phyloP scores from a whole-genome alignment of 2,113 vertebrate genomes.

The Campylomormyrus tamandua region DNA sequence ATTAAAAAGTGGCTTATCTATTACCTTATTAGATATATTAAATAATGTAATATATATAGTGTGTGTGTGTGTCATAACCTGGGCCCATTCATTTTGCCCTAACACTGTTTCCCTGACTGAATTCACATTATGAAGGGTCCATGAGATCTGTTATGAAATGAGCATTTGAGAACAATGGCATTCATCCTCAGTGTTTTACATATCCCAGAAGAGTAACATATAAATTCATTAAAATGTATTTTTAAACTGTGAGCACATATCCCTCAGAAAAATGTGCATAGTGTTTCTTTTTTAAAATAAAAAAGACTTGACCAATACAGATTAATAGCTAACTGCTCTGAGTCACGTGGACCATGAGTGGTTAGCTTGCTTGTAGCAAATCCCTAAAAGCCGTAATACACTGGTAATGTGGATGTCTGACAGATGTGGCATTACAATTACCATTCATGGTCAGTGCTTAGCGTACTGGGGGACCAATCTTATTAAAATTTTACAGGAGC shows the following conservation, averaged over 20 bases:
- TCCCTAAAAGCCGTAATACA: neutral
- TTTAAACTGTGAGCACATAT: neutral
- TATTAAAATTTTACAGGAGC: constrained; percentile 7
- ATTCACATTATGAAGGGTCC: neutral
- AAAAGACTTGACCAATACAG: neutral
- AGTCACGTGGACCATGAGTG: neutral
- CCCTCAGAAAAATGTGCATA: neutral
- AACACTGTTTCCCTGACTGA: neutral
- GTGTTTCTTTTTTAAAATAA: neutral
- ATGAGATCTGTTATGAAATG: neutral
- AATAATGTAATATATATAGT: neutral
- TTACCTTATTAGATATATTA: neutral
- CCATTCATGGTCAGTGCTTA: neutral
- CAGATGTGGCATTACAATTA: neutral
- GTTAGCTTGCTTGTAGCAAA: neutral
- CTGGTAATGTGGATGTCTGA: neutral
- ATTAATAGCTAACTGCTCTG: neutral
- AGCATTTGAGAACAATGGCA: neutral
- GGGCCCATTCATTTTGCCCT: neutral
- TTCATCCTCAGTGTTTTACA: neutral
- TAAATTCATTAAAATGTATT: neutral
- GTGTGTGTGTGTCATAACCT: neutral
- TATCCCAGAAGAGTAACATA: neutral
- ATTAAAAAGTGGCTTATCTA: neutral
- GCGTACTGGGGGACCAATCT: neutral